Evolutionary conservation across 2,113 vertebrate species (phyloP).

Genomic region (Stercorarius parasiticus): DNA sequence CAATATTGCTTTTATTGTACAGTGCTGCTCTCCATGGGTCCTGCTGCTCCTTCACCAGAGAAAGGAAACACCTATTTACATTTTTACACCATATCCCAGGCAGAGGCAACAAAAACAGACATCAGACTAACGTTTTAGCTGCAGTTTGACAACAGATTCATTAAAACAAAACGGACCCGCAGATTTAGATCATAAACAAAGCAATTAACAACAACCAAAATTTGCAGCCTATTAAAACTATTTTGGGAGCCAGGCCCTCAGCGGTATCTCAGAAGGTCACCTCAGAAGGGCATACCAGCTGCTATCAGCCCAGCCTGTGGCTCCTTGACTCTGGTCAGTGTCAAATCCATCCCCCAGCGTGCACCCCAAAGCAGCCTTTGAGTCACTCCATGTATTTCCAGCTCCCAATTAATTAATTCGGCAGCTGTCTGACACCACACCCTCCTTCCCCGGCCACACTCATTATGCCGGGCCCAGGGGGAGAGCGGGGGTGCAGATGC

Average conservation of each 20-base stretch:
- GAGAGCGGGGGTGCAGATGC: not conserved
- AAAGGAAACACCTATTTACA: not conserved
- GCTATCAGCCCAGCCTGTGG: not conserved
- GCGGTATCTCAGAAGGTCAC: slow-evolving; percentile 10
- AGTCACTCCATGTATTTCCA: slow-evolving; percentile 14
- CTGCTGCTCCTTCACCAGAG: not conserved
- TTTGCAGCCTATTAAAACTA: slow-evolving; percentile 8
- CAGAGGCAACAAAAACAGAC: not conserved
- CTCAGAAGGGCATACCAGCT: not conserved
- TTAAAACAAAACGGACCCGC: not conserved
- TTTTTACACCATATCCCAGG: not conserved
- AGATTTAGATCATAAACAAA: slow-evolving; percentile 40
- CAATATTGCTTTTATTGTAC: not conserved
- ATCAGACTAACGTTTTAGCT: not conserved
- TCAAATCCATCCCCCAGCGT: not conserved
- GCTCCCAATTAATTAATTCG: slow-evolving; percentile 27
- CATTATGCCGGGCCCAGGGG: not conserved
- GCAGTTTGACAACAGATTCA: not conserved
- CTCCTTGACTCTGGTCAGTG: slow-evolving; percentile 16
- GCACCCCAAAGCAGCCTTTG: not conserved
- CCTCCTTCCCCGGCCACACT: not conserved
- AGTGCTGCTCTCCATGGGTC: not conserved
- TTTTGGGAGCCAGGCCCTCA: not conserved
- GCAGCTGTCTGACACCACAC: slow-evolving; percentile 47
- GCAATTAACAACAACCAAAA: not conserved